phyloP scores from a whole-genome alignment of 1,140 invertebrate species.

The Brachionus koreanus region DNA sequence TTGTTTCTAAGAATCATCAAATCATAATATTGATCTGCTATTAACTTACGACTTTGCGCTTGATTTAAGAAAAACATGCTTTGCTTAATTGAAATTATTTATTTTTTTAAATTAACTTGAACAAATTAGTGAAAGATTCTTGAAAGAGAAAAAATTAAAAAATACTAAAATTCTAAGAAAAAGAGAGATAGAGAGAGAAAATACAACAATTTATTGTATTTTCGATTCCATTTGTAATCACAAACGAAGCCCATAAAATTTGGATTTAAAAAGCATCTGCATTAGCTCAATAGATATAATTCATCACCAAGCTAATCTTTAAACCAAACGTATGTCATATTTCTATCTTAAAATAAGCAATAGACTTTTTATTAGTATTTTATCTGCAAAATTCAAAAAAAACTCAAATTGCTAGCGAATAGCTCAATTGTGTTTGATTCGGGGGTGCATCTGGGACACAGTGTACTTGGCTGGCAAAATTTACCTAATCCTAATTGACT shows the following conservation, averaged over 20 bases:
- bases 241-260: constrained; percentile 11
- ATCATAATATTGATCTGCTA: neutral
- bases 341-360: neutral
- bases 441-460: neutral
- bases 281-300: constrained; percentile 28
- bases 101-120: neutral
- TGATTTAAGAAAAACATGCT: neutral
- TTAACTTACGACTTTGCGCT: neutral
- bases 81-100: neutral
- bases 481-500: neutral
- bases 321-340: constrained; percentile 30
- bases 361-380: neutral
- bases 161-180: neutral
- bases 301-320: neutral
- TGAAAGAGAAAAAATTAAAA: neutral
- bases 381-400: neutral
- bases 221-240: neutral
- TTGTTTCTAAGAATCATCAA: neutral
- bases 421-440: no score
- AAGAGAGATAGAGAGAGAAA: no score
- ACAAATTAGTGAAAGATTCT: no score
- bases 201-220: neutral
- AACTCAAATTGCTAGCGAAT: neutral
- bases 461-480: neutral
- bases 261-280: constrained; percentile 6